Evolutionary conservation across 2,797 vertebrate genomes (phyloP).

Genomic region (Hydrolagus colliei): DNA sequence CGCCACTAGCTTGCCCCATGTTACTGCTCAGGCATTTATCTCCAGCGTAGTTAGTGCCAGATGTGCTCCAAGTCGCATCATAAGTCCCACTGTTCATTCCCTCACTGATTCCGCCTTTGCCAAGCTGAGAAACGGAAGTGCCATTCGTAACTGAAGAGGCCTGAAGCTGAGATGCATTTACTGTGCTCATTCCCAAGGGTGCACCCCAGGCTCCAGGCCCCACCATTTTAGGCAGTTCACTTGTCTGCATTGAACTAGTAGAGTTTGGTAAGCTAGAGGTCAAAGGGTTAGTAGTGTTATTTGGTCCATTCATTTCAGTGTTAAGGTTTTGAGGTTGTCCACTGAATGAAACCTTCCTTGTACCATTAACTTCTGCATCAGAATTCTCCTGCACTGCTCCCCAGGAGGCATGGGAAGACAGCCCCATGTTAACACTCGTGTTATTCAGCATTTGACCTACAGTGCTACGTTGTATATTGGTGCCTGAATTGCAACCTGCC

Average conservation of each 20-base stretch:
- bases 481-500: conserved; percentile 69
- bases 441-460: conserved; percentile 68
- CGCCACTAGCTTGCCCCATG: conserved; percentile 71
- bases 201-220: conserved; percentile 75
- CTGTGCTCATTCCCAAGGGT: conserved; percentile 62
- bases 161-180: conserved; percentile 70
- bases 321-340: conserved; percentile 88
- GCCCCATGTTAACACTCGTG: conserved; percentile 74
- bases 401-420: conserved; percentile 73
- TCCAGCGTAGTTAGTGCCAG: conserved; percentile 73
- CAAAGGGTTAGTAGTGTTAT: conserved; percentile 98
- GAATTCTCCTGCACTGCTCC: conserved; percentile 77
- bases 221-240: conserved; percentile 66
- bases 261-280: conserved; percentile 99
- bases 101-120: conserved; percentile 64
- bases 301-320: conserved; percentile 98
- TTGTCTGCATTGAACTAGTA: conserved; percentile 79
- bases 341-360: conserved; percentile 87
- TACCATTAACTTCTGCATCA: conserved; percentile 82
- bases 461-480: conserved; percentile 80
- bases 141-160: conserved; percentile 74
- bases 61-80: conserved; percentile 79
- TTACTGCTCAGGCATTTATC: conserved; percentile 69
- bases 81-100: conserved; percentile 69
- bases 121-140: conserved; percentile 71